These are phyloP conservation scores for Rhopalosiphum padi DNA, from an alignment of 1,140 invertebrate species.

Conservation along the genomic window DNA sequence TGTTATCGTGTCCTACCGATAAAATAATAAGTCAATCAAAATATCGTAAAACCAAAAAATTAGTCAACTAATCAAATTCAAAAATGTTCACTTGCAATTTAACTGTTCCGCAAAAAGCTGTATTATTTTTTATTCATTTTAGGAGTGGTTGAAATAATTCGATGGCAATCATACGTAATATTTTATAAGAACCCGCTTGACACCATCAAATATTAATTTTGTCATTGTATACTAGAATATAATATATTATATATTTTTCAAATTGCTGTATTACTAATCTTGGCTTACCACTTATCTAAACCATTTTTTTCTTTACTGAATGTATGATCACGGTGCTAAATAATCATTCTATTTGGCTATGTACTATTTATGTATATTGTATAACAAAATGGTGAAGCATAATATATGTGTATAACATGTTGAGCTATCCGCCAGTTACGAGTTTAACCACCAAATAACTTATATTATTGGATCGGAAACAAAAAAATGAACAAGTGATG, in stretches of 20 bases:
- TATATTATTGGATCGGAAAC: slow-evolving; percentile 4
- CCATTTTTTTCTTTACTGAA: background rate
- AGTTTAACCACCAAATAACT: background rate
- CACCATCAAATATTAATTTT: background rate
- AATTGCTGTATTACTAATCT: background rate
- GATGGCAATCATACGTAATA: background rate
- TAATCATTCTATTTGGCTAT: background rate
- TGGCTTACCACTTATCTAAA: background rate
- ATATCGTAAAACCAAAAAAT: background rate
- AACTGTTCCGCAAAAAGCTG: background rate
- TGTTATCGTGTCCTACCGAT: background rate
- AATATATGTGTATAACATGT: background rate
- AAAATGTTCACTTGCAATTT: background rate
- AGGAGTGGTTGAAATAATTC: background rate
- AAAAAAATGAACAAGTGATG: background rate
- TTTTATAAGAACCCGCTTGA: background rate
- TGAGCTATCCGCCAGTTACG: background rate
- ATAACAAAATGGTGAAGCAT: background rate
- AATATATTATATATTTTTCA: background rate
- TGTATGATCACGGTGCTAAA: background rate
- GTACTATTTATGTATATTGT: too few relatives aligned
- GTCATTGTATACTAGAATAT: background rate
- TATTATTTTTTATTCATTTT: background rate
- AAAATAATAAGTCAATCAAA: background rate
- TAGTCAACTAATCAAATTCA: background rate